phyloP scores from a whole-genome alignment of 23 tunicate genomes.

The Corella eumyota region DNA sequence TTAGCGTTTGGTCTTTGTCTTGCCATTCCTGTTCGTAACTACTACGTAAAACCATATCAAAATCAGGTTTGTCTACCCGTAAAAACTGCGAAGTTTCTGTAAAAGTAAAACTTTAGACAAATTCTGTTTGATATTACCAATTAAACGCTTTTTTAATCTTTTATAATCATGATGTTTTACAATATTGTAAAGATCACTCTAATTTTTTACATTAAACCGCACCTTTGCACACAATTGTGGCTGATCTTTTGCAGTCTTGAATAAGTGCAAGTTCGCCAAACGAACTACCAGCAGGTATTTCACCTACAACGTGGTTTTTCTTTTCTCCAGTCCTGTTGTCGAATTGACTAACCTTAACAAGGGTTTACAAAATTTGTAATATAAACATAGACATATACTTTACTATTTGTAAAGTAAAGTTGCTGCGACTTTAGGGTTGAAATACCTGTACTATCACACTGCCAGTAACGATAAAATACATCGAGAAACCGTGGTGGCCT shows the following conservation, averaged over 20 bases:
- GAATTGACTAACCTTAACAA: slow-evolving; percentile 42
- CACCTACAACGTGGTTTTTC: slow-evolving; percentile 44
- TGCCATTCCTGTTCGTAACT: slow-evolving; percentile 81
- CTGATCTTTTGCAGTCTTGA: slow-evolving; percentile 74
- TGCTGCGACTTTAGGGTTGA: not conserved
- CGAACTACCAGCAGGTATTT: slow-evolving; percentile 76
- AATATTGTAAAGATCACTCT: not conserved
- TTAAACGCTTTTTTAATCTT: too few relatives aligned
- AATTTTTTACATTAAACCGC: too few relatives aligned
- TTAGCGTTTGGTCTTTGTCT: slow-evolving; percentile 38
- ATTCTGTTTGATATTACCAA: too few relatives aligned
- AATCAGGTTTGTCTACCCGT: slow-evolving; percentile 68
- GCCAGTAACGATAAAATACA: slow-evolving; percentile 82
- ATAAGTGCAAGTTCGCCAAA: slow-evolving; percentile 90
- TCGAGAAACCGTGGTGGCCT: slow-evolving; percentile 74
- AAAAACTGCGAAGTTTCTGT: slow-evolving; percentile 66
- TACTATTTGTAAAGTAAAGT: too few relatives aligned
- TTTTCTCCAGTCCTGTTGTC: slow-evolving; percentile 52
- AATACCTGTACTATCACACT: slow-evolving; percentile 73
- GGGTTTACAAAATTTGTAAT: too few relatives aligned
- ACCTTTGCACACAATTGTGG: slow-evolving; percentile 90
- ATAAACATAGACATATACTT: too few relatives aligned
- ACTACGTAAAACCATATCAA: slow-evolving; percentile 51
- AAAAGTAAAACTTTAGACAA: not conserved
- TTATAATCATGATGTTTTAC: not conserved